Conservation (phyloP, 2,113 vertebrate species). For the Monarcha castaneiventris region DNA sequence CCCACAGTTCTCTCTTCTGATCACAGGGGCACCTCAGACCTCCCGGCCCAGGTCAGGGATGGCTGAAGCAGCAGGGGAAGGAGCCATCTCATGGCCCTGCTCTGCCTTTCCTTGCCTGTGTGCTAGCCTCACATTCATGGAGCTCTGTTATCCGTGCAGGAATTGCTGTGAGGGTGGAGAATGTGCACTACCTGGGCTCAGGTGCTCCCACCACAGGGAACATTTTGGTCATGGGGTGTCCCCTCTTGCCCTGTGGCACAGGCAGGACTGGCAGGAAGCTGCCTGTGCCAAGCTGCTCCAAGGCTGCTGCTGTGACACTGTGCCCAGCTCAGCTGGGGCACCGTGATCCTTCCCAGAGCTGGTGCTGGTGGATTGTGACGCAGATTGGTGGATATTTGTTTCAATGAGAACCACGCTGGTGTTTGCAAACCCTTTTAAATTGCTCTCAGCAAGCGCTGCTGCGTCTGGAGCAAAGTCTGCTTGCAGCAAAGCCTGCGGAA, state of each 20-base stretch:
- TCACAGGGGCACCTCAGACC: no score
- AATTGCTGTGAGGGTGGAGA: accelerated
- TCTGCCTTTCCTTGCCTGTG: background rate
- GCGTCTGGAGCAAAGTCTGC: slow-evolving; percentile 1
- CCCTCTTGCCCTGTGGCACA: accelerated
- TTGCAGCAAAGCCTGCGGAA: background rate
- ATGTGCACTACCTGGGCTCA: background rate
- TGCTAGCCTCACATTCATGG: accelerated
- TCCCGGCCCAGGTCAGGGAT: background rate
- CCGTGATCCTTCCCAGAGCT: background rate
- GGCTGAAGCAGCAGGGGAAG: background rate
- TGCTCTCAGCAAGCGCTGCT: slow-evolving; percentile 17
- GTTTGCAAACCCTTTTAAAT: slow-evolving; percentile 34
- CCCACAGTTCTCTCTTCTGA: background rate
- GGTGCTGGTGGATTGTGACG: accelerated
- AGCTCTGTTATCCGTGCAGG: background rate
- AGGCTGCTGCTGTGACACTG: accelerated
- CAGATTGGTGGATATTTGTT: background rate
- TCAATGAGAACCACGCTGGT: slow-evolving; percentile 18
- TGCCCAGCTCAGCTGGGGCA: background rate
- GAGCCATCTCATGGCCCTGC: accelerated
- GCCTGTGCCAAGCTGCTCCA: background rate
- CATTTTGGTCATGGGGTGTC: accelerated
- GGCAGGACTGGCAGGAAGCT: background rate
- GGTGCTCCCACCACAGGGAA: background rate